phyloP scores from a whole-genome alignment of 2,113 vertebrate genomes.

The Rhadina sibilatrix region DNA sequence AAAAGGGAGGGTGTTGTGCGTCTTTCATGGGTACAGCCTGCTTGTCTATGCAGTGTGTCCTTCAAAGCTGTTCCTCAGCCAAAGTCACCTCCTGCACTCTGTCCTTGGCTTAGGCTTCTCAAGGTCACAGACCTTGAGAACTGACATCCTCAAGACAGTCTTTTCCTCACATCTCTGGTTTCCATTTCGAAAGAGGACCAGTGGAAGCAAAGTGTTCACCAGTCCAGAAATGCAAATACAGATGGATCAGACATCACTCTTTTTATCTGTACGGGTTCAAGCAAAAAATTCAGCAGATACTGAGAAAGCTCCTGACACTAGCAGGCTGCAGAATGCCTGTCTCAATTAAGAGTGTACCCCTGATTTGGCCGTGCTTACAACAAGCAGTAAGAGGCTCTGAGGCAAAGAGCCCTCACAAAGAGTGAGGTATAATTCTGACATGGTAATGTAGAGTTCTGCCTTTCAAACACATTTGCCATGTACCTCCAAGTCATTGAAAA shows the following conservation, averaged over 20 bases:
- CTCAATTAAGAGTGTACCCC: not conserved
- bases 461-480: not conserved
- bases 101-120: not conserved
- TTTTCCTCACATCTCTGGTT: not conserved
- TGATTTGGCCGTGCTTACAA: not conserved
- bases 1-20: not conserved
- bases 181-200: not conserved
- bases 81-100: not conserved
- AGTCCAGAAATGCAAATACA: not conserved
- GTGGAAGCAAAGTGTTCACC: not conserved
- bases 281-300: not conserved
- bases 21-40: not conserved
- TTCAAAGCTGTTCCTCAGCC: not conserved
- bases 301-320: not conserved
- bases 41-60: not conserved
- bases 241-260: not conserved
- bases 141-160: not conserved
- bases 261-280: not conserved
- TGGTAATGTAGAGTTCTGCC: not conserved
- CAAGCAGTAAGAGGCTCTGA: not conserved
- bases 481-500: conserved; percentile 98
- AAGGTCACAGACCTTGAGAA: not conserved
- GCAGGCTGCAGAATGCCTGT: not conserved
- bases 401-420: not conserved
- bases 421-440: not conserved